Conservation (phyloP, 2,797 vertebrate genomes). For the Sebastes matsubarae region DNA sequence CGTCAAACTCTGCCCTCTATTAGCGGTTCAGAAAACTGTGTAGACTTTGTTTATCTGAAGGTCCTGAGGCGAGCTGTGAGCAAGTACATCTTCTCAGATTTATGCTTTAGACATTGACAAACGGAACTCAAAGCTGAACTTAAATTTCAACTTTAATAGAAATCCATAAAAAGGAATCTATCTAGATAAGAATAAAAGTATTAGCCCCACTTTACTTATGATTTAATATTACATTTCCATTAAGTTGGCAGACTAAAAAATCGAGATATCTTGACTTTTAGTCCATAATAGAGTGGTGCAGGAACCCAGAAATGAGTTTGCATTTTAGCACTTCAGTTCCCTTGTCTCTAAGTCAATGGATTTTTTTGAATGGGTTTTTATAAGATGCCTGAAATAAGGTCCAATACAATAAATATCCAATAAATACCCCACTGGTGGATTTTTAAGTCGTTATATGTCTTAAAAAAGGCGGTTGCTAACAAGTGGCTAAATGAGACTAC, state of each 20-base stretch:
- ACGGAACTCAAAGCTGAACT: not conserved
- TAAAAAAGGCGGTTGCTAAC: not conserved
- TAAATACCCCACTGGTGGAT: too few relatives aligned
- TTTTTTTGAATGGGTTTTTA: not conserved
- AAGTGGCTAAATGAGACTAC: not conserved
- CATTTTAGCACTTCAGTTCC: not conserved
- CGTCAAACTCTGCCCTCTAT: constrained; percentile 38
- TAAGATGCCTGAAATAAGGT: not conserved
- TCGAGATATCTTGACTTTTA: not conserved
- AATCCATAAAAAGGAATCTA: not conserved
- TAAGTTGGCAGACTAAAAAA: not conserved
- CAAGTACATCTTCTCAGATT: not conserved
- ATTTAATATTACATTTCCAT: not conserved
- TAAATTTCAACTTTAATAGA: not conserved
- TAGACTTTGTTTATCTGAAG: not conserved
- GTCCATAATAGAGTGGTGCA: not conserved
- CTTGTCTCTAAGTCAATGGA: not conserved
- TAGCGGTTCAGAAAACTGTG: constrained; percentile 5
- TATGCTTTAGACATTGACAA: not conserved
- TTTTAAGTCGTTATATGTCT: too few relatives aligned
- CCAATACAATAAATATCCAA: not conserved
- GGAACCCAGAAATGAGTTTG: not conserved
- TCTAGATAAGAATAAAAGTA: not conserved
- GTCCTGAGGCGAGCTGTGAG: not conserved
- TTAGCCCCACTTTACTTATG: not conserved